A percentile compares a stretch with the other conserved stretches of the same genome.
Conservation (phyloP, 2,888 invertebrate genomes). For the Eupithecia abbreviata region DNA sequence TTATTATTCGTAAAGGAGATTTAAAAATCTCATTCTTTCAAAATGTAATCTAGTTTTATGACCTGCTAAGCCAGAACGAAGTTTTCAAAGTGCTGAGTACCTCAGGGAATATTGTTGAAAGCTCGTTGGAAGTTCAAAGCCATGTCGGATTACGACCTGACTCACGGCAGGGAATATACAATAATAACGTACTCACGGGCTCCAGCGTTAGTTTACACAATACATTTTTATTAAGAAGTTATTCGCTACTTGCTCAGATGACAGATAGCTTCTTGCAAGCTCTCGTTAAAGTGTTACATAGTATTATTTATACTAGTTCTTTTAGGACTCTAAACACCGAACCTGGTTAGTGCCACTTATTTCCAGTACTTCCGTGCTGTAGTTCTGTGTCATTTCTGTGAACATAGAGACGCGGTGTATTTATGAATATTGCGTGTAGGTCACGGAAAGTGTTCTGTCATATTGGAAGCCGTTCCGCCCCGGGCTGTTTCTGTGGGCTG, state of each 20-base stretch:
- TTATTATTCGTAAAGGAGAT: background rate
- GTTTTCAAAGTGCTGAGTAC: background rate
- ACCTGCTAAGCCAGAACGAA: background rate
- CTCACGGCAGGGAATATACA: background rate
- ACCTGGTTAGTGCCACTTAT: background rate
- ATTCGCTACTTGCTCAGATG: too few species aligned
- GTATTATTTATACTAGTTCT: background rate
- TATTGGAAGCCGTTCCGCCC: too few species aligned
- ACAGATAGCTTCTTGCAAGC: background rate
- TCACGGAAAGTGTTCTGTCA: too few species aligned
- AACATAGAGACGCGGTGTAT: too few species aligned
- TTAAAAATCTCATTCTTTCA: background rate
- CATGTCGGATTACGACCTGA: slow-evolving; percentile 9
- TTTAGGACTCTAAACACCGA: background rate
- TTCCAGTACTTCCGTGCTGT: too few species aligned
- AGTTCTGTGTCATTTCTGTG: too few species aligned
- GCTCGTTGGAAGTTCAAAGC: background rate
- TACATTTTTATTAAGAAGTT: too few species aligned
- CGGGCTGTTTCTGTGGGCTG: too few species aligned
- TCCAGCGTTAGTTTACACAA: background rate
- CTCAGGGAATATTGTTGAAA: background rate
- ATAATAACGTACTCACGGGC: background rate
- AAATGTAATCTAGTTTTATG: background rate
- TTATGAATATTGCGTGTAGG: too few species aligned
- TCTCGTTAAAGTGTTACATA: background rate